Percentiles rank a stretch among this genome's conserved stretches.
Evolutionary conservation across 2,797 vertebrate species (phyloP).

Genomic region (Steatocranus sp.): DNA sequence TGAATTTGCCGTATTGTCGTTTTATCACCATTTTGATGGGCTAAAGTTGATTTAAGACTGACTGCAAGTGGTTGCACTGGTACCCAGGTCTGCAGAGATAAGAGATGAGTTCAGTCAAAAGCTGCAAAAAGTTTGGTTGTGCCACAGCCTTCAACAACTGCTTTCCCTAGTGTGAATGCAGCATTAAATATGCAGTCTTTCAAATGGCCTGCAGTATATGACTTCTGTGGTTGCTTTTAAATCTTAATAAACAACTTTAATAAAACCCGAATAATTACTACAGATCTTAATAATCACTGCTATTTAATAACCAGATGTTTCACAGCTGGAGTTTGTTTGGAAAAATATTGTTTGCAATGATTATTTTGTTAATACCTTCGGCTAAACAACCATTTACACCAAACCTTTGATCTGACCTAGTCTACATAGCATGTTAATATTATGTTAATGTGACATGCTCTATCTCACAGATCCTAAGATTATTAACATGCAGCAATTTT

Average conservation of each 20-base stretch:
- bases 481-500: neutral
- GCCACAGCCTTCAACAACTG: neutral
- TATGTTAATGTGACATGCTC: neutral
- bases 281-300: neutral
- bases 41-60: neutral
- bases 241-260: neutral
- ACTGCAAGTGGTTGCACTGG: neutral
- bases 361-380: neutral
- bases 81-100: neutral
- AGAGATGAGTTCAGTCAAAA: neutral
- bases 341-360: neutral
- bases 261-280: neutral
- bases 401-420: neutral
- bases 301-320: neutral
- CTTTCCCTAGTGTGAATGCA: neutral
- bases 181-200: neutral
- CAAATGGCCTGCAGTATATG: neutral
- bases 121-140: neutral
- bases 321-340: neutral
- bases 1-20: neutral
- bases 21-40: neutral
- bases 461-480: neutral
- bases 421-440: neutral
- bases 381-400: neutral
- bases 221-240: neutral